These are phyloP conservation scores for Parthenolecanium corni DNA, from an alignment of 2,888 invertebrate genomes.

Conservation along the genomic window DNA sequence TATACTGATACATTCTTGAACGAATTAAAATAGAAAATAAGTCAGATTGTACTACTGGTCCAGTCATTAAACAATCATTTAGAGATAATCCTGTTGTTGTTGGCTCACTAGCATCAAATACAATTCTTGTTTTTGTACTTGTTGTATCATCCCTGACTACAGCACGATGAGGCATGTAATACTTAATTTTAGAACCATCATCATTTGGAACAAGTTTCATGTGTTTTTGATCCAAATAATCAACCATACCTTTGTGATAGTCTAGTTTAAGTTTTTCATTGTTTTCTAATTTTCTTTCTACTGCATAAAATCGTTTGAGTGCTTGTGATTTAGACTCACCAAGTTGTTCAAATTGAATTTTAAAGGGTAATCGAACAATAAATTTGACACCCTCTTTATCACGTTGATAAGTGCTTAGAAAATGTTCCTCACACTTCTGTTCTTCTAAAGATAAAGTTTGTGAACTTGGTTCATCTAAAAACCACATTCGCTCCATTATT, in stretches of 20 bases:
- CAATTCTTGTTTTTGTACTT: neutral
- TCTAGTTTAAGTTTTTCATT: neutral
- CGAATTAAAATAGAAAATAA: neutral
- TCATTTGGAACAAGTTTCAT: neutral
- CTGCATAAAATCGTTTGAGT: neutral
- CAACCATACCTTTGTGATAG: neutral
- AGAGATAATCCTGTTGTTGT: neutral
- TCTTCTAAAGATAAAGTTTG: neutral
- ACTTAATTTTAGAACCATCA: neutral
- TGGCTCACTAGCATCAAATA: neutral
- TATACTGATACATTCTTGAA: neutral
- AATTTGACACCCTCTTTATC: neutral
- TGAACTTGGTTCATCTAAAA: neutral
- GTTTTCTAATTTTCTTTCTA: neutral
- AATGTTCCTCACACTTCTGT: neutral
- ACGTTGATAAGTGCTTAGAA: neutral
- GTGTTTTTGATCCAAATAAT: neutral
- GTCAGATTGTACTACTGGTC: neutral
- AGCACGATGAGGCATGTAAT: constrained; percentile 7
- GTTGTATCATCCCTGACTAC: neutral
- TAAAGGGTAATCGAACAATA: neutral
- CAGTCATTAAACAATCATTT: neutral
- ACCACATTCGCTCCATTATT: neutral
- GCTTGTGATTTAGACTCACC: neutral
- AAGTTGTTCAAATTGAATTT: neutral